Percentiles rank a stretch among this genome's conserved stretches.
Conservation (phyloP, 2,797 vertebrate species). For the Catostomus latipinnis region DNA sequence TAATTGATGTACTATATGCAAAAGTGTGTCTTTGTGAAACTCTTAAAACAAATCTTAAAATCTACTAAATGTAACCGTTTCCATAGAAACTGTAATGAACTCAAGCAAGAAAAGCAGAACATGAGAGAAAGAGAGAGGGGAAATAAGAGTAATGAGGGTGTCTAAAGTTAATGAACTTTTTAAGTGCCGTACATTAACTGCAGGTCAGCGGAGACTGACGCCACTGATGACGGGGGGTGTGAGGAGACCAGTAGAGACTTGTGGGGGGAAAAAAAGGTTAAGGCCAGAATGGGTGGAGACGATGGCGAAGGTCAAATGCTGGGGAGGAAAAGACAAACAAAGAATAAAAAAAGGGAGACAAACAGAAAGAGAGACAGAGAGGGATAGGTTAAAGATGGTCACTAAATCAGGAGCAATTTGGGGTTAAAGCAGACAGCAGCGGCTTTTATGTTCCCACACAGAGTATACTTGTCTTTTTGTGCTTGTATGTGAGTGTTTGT, state of each 20-base stretch:
- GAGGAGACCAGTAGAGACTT: constrained; percentile 20
- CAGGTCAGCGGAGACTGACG: constrained; percentile 30
- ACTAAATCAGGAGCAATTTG: constrained; percentile 20
- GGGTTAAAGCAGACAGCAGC: background rate
- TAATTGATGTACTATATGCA: too few relatives aligned
- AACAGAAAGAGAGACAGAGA: constrained; percentile 27
- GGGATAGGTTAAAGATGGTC: constrained; percentile 33
- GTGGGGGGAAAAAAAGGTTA: constrained; percentile 36
- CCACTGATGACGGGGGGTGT: background rate
- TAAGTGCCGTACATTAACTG: constrained; percentile 40
- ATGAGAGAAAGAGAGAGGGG: background rate
- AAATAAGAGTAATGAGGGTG: constrained; percentile 43
- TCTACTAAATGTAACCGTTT: background rate
- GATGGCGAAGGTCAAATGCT: constrained; percentile 34
- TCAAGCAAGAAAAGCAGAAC: background rate
- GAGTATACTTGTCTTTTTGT: background rate
- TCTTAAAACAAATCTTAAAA: background rate
- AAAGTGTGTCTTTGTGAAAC: too few relatives aligned
- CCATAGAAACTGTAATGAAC: constrained; percentile 21
- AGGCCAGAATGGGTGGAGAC: constrained; percentile 45
- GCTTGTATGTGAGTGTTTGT: background rate
- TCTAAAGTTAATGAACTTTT: constrained; percentile 54
- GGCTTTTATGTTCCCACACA: constrained; percentile 19
- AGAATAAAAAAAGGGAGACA: constrained; percentile 30
- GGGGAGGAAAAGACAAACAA: constrained; percentile 40